Evolutionary conservation across 1,140 invertebrate species (phyloP).

Genomic region (Ostrea edulis): DNA sequence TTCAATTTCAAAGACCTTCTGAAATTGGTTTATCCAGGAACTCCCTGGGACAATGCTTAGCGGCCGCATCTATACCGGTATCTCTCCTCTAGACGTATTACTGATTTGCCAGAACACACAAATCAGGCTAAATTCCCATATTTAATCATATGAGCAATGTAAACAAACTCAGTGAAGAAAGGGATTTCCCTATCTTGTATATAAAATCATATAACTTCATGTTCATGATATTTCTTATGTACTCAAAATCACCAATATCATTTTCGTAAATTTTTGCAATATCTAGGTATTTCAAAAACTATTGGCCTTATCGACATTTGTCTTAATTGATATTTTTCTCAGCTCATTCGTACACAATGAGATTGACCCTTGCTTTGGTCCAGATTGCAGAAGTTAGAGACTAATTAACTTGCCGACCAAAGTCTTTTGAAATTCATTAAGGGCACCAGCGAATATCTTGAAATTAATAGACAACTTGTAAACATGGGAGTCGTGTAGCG

Average conservation of each 20-base stretch:
- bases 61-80: slow-evolving; percentile 4
- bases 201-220: neutral
- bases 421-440: slow-evolving; percentile 34
- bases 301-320: neutral
- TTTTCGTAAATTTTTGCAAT: no score
- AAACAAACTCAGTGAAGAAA: neutral
- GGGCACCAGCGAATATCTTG: neutral
- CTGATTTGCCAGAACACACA: slow-evolving; percentile 28
- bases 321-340: neutral
- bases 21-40: slow-evolving; percentile 50
- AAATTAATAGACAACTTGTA: slow-evolving; percentile 38
- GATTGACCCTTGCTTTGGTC: slow-evolving; percentile 3
- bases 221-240: no score
- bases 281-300: no score
- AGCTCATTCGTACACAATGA: neutral
- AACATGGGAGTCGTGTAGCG: slow-evolving; percentile 13
- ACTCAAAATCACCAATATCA: no score
- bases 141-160: neutral
- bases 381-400: slow-evolving; percentile 33
- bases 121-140: slow-evolving; percentile 31
- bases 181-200: neutral
- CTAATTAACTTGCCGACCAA: slow-evolving; percentile 32
- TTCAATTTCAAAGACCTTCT: slow-evolving; percentile 54
- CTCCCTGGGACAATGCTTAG: neutral
- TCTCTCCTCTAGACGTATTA: slow-evolving; percentile 13